phyloP scores from a whole-genome alignment of 2,797 vertebrate species.

The Poecilia picta region DNA sequence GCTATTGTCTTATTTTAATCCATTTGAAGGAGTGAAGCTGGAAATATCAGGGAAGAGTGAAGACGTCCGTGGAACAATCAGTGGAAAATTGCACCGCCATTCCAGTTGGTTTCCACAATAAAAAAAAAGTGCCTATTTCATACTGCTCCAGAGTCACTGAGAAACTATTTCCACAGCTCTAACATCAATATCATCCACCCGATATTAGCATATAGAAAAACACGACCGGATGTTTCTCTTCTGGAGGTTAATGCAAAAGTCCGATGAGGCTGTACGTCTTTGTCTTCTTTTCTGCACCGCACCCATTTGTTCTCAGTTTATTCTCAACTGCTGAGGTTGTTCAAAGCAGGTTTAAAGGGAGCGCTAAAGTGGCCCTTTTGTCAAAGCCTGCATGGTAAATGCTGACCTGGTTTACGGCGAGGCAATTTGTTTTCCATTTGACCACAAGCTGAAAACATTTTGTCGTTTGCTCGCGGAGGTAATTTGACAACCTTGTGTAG shows the following conservation, averaged over 20 bases:
- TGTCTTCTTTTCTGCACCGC: not conserved
- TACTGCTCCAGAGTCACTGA: conserved; percentile 32
- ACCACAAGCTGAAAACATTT: conserved; percentile 29
- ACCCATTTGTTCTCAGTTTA: conserved; percentile 15
- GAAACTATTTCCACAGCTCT: not conserved
- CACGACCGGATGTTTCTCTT: conserved; percentile 13
- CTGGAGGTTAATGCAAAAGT: conserved; percentile 11
- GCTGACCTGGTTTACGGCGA: conserved; percentile 47
- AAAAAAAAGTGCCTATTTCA: conserved; percentile 26
- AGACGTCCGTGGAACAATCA: conserved; percentile 28
- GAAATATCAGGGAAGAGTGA: conserved; percentile 47
- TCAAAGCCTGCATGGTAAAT: conserved; percentile 38
- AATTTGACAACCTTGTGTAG: conserved; percentile 23
- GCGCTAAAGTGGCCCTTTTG: conserved; percentile 45
- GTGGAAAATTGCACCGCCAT: conserved; percentile 38
- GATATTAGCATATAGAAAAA: conserved; percentile 36
- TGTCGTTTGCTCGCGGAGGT: conserved; percentile 11
- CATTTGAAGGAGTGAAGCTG: conserved; percentile 46
- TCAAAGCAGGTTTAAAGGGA: conserved; percentile 33
- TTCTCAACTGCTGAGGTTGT: conserved; percentile 16
- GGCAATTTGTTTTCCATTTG: conserved; percentile 40
- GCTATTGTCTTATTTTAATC: conserved; percentile 69
- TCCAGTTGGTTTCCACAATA: conserved; percentile 34
- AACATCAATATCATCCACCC: conserved; percentile 40
- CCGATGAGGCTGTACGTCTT: not conserved